A percentile compares a stretch with the other conserved stretches of the same genome.
These are phyloP conservation scores for Cossypha dichroa DNA, from an alignment of 2,797 vertebrate species.

Conservation along the genomic window DNA sequence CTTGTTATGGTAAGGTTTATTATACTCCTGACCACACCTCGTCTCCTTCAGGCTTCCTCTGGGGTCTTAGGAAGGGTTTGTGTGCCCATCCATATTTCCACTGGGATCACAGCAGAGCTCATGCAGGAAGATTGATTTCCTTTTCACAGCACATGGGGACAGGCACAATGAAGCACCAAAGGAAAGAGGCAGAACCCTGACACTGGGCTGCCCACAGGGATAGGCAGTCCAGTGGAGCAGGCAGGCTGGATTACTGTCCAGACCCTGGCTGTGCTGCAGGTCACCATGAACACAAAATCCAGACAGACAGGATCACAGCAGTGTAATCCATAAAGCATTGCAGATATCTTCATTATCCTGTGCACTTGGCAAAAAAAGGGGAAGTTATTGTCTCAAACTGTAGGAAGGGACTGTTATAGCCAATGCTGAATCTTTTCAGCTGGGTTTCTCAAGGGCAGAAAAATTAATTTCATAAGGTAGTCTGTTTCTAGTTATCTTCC, in stretches of 20 bases:
- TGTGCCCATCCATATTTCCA: background rate
- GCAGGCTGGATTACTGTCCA: background rate
- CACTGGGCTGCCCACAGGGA: background rate
- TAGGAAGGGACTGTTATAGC: background rate
- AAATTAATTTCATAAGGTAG: background rate
- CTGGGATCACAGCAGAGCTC: background rate
- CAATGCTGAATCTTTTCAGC: background rate
- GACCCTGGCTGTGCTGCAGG: background rate
- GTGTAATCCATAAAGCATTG: background rate
- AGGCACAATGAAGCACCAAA: background rate
- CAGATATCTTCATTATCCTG: background rate
- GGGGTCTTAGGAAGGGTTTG: background rate
- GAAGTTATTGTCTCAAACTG: background rate
- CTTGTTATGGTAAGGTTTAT: fast-evolving
- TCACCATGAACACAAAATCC: background rate
- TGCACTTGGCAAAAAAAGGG: background rate
- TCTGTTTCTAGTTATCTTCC: conserved; percentile 2
- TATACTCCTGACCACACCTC: background rate
- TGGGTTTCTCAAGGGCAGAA: background rate
- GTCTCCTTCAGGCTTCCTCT: background rate
- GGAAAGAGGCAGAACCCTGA: background rate
- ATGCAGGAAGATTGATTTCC: background rate
- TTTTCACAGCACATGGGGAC: background rate
- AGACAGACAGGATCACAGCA: background rate
- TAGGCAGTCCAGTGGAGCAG: background rate